Percentiles rank a stretch among this genome's conserved stretches.
Evolutionary conservation across 2,888 invertebrate genomes (phyloP).

Genomic region (Pristionchus maxplancki): DNA sequence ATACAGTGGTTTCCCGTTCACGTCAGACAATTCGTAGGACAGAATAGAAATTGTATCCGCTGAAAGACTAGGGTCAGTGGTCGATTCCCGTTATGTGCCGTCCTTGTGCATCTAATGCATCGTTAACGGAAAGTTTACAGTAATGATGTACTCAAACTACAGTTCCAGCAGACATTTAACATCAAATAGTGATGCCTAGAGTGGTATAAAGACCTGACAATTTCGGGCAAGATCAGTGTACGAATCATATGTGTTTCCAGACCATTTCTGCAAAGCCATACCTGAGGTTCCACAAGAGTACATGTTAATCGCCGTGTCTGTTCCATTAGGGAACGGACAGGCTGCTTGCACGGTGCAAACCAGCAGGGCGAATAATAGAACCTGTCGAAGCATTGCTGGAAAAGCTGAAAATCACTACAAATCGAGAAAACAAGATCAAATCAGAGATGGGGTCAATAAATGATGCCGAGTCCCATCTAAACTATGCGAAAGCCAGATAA

Average conservation of each 20-base stretch:
- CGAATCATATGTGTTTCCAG: no score
- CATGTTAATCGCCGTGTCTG: conserved; percentile 68
- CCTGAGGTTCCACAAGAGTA: conserved; percentile 65
- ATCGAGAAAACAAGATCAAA: no score
- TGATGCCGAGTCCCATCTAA: not conserved
- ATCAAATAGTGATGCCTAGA: no score
- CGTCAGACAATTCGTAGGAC: conserved; percentile 64
- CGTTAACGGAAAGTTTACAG: no score
- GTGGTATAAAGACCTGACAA: no score
- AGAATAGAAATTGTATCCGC: conserved; percentile 57
- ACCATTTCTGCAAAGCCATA: no score
- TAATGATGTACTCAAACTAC: no score
- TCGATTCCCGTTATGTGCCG: no score
- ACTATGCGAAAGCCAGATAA: not conserved
- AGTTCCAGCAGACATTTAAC: no score
- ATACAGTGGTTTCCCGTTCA: conserved; percentile 64
- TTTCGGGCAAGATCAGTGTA: no score
- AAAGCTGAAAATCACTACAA: no score
- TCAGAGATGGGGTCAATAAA: not conserved
- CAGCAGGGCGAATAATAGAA: not conserved
- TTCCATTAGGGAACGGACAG: conserved; percentile 71
- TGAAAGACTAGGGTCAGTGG: not conserved
- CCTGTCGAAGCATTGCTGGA: not conserved
- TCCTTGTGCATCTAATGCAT: no score
- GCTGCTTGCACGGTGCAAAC: not conserved